A percentile compares a stretch with the other conserved stretches of the same genome.
Evolutionary conservation across 1,140 invertebrate species (phyloP).

Genomic region (Luehdorfia chinensis): DNA sequence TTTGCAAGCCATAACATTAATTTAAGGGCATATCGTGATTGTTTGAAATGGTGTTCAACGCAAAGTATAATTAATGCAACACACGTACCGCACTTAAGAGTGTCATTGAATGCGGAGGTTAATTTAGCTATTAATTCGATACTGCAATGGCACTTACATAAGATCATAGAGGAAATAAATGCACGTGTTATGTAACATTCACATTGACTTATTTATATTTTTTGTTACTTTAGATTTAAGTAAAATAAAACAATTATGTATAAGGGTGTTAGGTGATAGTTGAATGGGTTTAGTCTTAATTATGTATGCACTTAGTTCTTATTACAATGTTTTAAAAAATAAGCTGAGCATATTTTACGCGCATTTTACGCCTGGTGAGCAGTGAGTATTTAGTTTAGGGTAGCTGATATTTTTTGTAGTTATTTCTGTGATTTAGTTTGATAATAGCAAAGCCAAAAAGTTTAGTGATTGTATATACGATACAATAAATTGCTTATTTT

Average conservation of each 20-base stretch:
- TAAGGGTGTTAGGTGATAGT: slow-evolving; percentile 29
- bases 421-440: slow-evolving; percentile 71
- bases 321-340: slow-evolving; percentile 21
- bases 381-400: slow-evolving; percentile 7
- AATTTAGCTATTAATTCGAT: slow-evolving; percentile 34
- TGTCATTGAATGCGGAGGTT: too few species aligned
- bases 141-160: slow-evolving; percentile 41
- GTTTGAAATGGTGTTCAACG: too few species aligned
- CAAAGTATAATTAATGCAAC: too few species aligned
- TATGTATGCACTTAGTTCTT: slow-evolving; percentile 4
- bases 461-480: slow-evolving; percentile 35
- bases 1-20: too few species aligned
- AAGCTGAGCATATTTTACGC: neutral
- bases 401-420: slow-evolving; percentile 45
- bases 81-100: too few species aligned
- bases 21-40: too few species aligned
- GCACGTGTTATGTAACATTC: slow-evolving; percentile 72
- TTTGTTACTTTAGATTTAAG: slow-evolving; percentile 69
- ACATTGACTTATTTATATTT: slow-evolving; percentile 73
- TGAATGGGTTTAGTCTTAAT: slow-evolving; percentile 24
- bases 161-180: slow-evolving; percentile 53
- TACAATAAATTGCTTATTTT: slow-evolving; percentile 32
- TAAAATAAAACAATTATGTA: slow-evolving; percentile 48
- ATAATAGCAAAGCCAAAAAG: slow-evolving; percentile 67
- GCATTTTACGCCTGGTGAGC: neutral